Conservation (phyloP, 2,888 invertebrate species). For the Microdon myrmicae region DNA sequence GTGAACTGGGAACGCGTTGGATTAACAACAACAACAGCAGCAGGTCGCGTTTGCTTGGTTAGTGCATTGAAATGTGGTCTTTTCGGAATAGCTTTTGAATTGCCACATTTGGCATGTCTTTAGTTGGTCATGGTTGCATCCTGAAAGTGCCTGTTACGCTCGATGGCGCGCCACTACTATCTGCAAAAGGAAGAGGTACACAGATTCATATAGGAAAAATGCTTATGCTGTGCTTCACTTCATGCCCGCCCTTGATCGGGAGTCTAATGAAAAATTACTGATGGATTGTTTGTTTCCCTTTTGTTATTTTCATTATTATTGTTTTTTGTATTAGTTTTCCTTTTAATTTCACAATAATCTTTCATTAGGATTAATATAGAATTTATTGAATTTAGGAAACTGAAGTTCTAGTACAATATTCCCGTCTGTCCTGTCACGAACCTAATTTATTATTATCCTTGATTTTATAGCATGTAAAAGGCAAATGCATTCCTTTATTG, state of each 20-base stretch:
- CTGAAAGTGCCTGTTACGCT: constrained; percentile 43
- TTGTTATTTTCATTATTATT: no score
- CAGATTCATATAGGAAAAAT: constrained; percentile 47
- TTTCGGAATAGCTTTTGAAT: constrained; percentile 53
- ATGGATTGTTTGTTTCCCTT: no score
- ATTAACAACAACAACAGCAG: constrained; percentile 30
- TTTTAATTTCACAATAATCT: neutral
- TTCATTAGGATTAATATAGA: neutral
- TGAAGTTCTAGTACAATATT: neutral
- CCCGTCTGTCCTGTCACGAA: neutral
- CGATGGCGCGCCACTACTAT: constrained; percentile 15
- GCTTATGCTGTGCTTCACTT: constrained; percentile 1
- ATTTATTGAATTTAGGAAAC: neutral
- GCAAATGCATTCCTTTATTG: no score
- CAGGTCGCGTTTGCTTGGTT: constrained; percentile 44
- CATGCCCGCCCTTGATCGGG: constrained; percentile 2
- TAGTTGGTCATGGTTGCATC: constrained; percentile 52
- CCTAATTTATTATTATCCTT: no score
- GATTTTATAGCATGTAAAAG: no score
- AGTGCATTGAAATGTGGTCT: constrained; percentile 51
- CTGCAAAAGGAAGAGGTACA: constrained; percentile 25
- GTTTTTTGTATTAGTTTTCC: no score
- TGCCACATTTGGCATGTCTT: constrained; percentile 52
- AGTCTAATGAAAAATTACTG: constrained; percentile 24
- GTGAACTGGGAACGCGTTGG: constrained; percentile 41